These are phyloP conservation scores for Agrotis exclamationis DNA, from an alignment of 2,888 invertebrate species.

Conservation along the genomic window DNA sequence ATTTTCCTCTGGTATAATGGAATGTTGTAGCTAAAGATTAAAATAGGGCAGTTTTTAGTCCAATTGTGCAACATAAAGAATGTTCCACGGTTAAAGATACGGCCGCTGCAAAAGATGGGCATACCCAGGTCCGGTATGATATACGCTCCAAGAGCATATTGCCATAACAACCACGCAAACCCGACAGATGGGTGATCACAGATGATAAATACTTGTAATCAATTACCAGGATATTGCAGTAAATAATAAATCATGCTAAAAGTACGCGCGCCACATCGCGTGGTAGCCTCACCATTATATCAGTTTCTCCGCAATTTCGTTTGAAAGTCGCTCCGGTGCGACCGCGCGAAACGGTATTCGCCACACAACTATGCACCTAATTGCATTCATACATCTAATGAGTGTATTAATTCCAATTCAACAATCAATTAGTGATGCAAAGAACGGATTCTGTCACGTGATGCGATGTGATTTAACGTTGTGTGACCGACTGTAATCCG, in stretches of 20 bases:
- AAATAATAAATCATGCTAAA: constrained; percentile 56
- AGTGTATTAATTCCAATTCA: constrained; percentile 80
- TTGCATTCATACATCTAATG: constrained; percentile 82
- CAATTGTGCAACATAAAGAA: background rate
- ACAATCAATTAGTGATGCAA: constrained; percentile 77
- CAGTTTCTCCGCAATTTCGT: constrained; percentile 86
- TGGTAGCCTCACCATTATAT: constrained; percentile 79
- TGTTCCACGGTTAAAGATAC: background rate
- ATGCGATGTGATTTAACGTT: constrained; percentile 64
- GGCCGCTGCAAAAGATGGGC: background rate
- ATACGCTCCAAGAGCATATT: constrained; percentile 23
- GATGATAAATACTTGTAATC: constrained; percentile 38
- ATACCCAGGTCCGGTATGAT: background rate
- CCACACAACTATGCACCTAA: constrained; percentile 83
- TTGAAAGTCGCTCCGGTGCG: constrained; percentile 82
- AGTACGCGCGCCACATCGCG: constrained; percentile 71
- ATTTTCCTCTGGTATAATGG: constrained; percentile 33
- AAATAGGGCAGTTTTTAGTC: background rate
- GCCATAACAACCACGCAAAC: constrained; percentile 3
- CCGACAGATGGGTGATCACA: constrained; percentile 41
- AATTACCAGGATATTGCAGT: constrained; percentile 56
- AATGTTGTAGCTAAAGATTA: background rate
- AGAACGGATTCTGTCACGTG: constrained; percentile 77
- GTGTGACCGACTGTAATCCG: constrained; percentile 53
- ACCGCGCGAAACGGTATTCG: constrained; percentile 85